Percentiles rank a stretch among this genome's conserved stretches.
These are phyloP conservation scores for Chironomus tepperi DNA, from an alignment of 1,140 invertebrate species.

Conservation along the genomic window DNA sequence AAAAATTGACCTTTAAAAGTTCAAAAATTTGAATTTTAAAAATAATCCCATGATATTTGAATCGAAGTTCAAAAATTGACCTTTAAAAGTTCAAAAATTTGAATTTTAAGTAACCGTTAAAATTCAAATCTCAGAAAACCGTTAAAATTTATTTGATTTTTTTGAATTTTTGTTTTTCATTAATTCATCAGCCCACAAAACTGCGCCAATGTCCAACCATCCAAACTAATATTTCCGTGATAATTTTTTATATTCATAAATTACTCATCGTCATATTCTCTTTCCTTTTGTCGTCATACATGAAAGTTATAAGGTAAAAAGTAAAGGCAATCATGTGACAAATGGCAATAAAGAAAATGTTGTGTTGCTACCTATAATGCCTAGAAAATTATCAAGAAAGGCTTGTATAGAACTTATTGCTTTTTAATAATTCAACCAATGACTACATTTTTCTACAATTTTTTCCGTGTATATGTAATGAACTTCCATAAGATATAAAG, in stretches of 20 bases:
- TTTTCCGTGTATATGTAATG: no score
- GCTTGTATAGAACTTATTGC: not conserved
- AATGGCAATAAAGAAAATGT: constrained; percentile 19
- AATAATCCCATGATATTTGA: no score
- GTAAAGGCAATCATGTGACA: constrained; percentile 7
- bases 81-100: no score
- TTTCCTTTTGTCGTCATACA: not conserved
- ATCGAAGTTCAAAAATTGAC: no score
- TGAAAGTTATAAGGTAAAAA: not conserved
- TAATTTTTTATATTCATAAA: not conserved
- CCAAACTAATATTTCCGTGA: not conserved
- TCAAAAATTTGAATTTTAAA: no score
- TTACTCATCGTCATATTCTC: not conserved
- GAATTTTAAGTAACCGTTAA: no score
- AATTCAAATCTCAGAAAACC: no score
- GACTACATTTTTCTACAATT: not conserved
- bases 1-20: no score
- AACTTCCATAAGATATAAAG: not conserved
- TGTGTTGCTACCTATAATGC: constrained; percentile 10
- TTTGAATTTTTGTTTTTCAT: no score
- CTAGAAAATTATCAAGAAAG: not conserved
- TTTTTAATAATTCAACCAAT: constrained; percentile 22
- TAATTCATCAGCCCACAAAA: no score
- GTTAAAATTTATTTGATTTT: no score
- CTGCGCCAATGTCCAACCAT: no score